Evolutionary conservation across 92 coral and sea anemone genomes (phyloP), one percentile per base, ranked within the genome.

Genomic region (Diadumene lineata): DNA sequence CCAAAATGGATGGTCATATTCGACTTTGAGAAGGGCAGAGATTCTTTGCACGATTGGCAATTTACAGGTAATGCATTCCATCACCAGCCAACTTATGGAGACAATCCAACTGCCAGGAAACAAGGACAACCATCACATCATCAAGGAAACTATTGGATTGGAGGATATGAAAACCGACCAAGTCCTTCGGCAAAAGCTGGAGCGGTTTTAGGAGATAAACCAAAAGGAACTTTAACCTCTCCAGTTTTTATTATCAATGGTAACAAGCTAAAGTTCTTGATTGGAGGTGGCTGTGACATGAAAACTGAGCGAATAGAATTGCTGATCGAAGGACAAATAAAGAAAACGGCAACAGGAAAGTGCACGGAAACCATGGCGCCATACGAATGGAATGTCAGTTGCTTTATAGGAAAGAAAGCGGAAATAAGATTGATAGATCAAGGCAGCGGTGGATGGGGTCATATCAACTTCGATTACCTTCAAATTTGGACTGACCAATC

Each of bases 241-340:
- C 85, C 85, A 53, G 19, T 28, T 10, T 81, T 81, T 64, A 31
- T 73, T 19, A 81, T 81, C 27, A 48, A 11, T 11, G 79, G 79
- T 13, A 38, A 64, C 18, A 64, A 56, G 30, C 61, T 66, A 9
- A 25, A 56, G 16, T 81, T 81, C 64, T 80, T 72, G 56, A 73
- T 81, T 66, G 85, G 85, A 1, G 85, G 85, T 31, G 85, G 85
- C 7, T 72, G 85, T 64, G 34, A 55, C 23, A 28, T 81, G 25
- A 28, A 73, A n/a, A 11, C 17, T 11, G 67, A 28, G 46, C 76
- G 85, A 11, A 75, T 60, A 11, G 85, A 81, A 46, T 68, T 81
- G 3, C 64, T 72, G 60, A 63, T 80, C 46, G 48, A 64, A 1
- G 57, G 22, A 60, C 8, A 50, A 0, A 2, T 58, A 4, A 22